phyloP scores from a whole-genome alignment of 2,888 invertebrate genomes.

The Brenthis daphne region DNA sequence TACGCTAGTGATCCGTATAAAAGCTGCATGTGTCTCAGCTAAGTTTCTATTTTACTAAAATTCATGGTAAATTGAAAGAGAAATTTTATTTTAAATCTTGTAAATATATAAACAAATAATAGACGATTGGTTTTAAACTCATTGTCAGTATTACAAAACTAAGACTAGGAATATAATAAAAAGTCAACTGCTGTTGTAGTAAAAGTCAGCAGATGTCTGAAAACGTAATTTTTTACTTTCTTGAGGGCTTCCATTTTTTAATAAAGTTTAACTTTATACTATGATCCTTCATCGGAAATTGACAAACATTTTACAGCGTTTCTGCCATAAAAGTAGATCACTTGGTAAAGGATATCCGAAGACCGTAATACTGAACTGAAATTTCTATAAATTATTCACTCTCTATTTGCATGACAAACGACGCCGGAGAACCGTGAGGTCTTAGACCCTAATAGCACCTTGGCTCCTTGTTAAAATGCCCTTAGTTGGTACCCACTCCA shows the following conservation, averaged over 20 bases:
- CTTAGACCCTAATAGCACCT: slow-evolving; percentile 69
- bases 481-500: slow-evolving; percentile 44
- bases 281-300: slow-evolving; percentile 18
- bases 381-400: slow-evolving; percentile 77
- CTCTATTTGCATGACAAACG: slow-evolving; percentile 79
- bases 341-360: slow-evolving; percentile 58
- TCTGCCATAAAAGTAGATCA: slow-evolving; percentile 31
- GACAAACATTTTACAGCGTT: slow-evolving; percentile 20
- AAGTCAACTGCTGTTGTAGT: no score
- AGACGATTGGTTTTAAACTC: no score
- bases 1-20: slow-evolving; percentile 36
- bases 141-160: no score
- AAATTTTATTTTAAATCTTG: no score
- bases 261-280: not conserved
- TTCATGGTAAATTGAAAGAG: not conserved
- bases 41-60: not conserved
- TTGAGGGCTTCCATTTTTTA: not conserved
- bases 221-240: not conserved
- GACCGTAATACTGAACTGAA: slow-evolving; percentile 64
- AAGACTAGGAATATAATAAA: no score
- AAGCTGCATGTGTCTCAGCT: slow-evolving; percentile 4
- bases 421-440: slow-evolving; percentile 61
- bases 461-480: slow-evolving; percentile 32
- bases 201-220: no score
- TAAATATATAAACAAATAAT: no score